Percentiles rank a stretch among this genome's conserved stretches.
phyloP scores from a whole-genome alignment of 2,113 vertebrate species.

The Tor tambroides region DNA sequence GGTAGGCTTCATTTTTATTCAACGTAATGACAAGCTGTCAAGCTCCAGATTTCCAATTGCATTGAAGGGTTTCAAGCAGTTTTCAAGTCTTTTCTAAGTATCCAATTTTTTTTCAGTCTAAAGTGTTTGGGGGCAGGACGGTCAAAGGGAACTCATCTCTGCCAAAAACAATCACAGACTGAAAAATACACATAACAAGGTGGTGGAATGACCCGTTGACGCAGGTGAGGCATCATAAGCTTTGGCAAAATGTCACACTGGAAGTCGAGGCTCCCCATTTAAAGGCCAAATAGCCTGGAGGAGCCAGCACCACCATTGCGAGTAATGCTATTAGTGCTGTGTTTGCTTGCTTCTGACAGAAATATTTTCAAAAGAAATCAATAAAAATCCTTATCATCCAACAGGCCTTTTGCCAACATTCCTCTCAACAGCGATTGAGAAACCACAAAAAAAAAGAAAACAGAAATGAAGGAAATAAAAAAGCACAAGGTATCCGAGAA shows the following conservation, averaged over 20 bases:
- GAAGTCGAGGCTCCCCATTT: slow-evolving; percentile 23
- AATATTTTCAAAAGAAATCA: slow-evolving; percentile 58
- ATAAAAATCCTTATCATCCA: slow-evolving; percentile 53
- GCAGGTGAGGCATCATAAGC: slow-evolving; percentile 29
- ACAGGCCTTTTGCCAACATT: slow-evolving; percentile 48
- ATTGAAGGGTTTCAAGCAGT: slow-evolving; percentile 4
- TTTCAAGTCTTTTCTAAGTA: slow-evolving; percentile 7
- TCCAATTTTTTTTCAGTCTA: slow-evolving; percentile 17
- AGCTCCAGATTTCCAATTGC: slow-evolving; percentile 56
- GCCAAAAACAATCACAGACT: slow-evolving; percentile 41
- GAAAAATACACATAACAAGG: slow-evolving; percentile 6
- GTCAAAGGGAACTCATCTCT: slow-evolving; percentile 44
- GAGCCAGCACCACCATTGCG: slow-evolving; percentile 11
- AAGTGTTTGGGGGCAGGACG: background rate
- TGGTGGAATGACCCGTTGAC: background rate
- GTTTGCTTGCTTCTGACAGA: slow-evolving; percentile 60
- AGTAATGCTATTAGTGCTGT: slow-evolving; percentile 48
- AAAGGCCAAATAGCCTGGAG: slow-evolving; percentile 34
- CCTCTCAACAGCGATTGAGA: slow-evolving; percentile 52
- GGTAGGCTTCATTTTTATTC: slow-evolving; percentile 55
- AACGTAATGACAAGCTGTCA: slow-evolving; percentile 56
- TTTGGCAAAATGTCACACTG: slow-evolving; percentile 46
- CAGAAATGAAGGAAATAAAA: slow-evolving; percentile 31
- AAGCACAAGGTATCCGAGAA: background rate
- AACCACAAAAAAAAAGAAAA: slow-evolving; percentile 43